phyloP scores from a whole-genome alignment of 1,140 invertebrate genomes.

The Drosophila equinoxialis region DNA sequence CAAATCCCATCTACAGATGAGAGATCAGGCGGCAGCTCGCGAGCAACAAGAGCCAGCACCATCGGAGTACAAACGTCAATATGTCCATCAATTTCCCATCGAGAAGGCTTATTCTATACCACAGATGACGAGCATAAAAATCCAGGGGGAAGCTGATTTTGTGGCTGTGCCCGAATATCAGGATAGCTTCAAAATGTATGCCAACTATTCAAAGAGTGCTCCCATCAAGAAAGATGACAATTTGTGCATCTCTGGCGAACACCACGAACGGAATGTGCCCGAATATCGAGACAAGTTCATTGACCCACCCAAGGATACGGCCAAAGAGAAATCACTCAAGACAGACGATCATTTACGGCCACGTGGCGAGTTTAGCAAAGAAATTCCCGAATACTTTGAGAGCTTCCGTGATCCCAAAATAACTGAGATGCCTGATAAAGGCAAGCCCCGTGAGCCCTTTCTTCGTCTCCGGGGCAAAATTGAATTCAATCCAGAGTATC shows the following conservation, averaged over 20 bases:
- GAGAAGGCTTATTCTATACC: constrained; percentile 82
- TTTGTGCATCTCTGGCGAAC: constrained; percentile 67
- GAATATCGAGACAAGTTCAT: constrained; percentile 78
- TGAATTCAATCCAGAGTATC: constrained; percentile 82
- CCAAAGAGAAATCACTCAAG: constrained; percentile 73
- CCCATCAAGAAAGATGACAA: constrained; percentile 80
- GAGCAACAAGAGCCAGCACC: constrained; percentile 51
- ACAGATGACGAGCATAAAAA: constrained; percentile 75
- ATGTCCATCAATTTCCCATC: constrained; percentile 68
- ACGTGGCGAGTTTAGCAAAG: constrained; percentile 74
- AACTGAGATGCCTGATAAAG: constrained; percentile 77
- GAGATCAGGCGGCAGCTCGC: constrained; percentile 44
- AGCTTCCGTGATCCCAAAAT: constrained; percentile 82
- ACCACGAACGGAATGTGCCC: constrained; percentile 49
- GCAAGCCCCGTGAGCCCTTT: constrained; percentile 74
- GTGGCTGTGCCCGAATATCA: constrained; percentile 74
- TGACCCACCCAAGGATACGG: constrained; percentile 68
- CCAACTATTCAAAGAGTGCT: constrained; percentile 76
- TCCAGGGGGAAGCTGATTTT: constrained; percentile 68
- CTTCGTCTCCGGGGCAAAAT: constrained; percentile 77
- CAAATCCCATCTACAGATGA: constrained; percentile 66
- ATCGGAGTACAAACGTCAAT: constrained; percentile 76
- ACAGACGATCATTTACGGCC: constrained; percentile 72
- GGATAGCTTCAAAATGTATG: constrained; percentile 80
- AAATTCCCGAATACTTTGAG: constrained; percentile 80